phyloP scores from a whole-genome alignment of 2,888 invertebrate genomes.

The Tiphia femorata region DNA sequence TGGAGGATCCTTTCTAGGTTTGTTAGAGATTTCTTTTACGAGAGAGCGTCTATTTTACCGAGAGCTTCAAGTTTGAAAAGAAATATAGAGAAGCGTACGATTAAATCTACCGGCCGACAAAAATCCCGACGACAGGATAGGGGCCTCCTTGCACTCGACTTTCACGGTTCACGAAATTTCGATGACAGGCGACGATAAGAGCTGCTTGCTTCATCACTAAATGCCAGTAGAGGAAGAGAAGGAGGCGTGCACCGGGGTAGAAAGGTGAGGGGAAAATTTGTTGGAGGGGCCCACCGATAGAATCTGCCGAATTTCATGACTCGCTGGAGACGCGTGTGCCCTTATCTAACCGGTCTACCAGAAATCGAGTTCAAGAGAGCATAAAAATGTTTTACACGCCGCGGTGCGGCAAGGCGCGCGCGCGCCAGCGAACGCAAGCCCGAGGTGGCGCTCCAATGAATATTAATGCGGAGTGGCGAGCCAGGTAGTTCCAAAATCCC shows the following conservation, averaged over 20 bases:
- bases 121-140: too few species aligned
- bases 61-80: too few species aligned
- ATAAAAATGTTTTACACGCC: slow-evolving; percentile 32
- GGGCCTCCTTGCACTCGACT: too few species aligned
- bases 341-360: slow-evolving; percentile 26
- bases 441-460: slow-evolving; percentile 28
- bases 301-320: slow-evolving; percentile 48
- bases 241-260: background rate
- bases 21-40: too few species aligned
- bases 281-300: slow-evolving; percentile 32
- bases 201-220: too few species aligned
- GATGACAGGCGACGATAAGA: slow-evolving; percentile 39
- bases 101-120: too few species aligned
- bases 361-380: slow-evolving; percentile 30
- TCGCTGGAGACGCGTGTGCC: slow-evolving; percentile 45
- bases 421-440: too few species aligned
- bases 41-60: too few species aligned
- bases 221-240: background rate
- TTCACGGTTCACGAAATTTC: slow-evolving; percentile 36
- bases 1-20: too few species aligned
- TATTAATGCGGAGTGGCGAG: too few species aligned
- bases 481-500: too few species aligned
- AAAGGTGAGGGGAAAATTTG: background rate
- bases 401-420: slow-evolving; percentile 1
- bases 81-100: too few species aligned